Conservation (phyloP, 1,140 invertebrate species). For the Andricus grossulariae region DNA sequence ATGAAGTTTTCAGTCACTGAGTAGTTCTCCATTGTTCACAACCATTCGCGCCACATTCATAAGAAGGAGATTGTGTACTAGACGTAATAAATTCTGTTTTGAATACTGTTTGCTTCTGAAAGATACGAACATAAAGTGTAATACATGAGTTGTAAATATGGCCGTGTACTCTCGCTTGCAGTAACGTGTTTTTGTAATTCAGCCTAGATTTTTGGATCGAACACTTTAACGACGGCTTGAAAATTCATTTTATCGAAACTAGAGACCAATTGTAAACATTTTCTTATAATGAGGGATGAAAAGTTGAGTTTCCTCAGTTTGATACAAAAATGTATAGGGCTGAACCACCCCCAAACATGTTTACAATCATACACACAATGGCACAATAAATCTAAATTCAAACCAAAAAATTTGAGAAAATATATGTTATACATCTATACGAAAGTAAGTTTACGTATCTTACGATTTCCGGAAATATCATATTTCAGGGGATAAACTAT, state of each 20-base stretch:
- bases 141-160: conserved; percentile 35
- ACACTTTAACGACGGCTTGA: conserved; percentile 33
- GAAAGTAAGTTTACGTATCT: too few species aligned
- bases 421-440: too few species aligned
- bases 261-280: too few species aligned
- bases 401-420: too few species aligned
- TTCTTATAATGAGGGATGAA: too few species aligned
- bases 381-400: too few species aligned
- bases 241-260: conserved; percentile 40
- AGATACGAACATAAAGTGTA: conserved; percentile 26
- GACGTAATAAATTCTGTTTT: conserved; percentile 25
- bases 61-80: conserved; percentile 39
- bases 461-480: too few species aligned
- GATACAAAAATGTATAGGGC: too few species aligned
- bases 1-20: conserved; percentile 39
- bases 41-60: conserved; percentile 32
- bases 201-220: conserved; percentile 32
- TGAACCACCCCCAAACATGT: too few species aligned
- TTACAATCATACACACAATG: too few species aligned
- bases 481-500: too few species aligned
- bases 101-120: background rate
- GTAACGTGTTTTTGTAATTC: conserved; percentile 36
- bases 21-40: conserved; percentile 11
- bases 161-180: conserved; percentile 28
- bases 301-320: too few species aligned